Evolutionary conservation across 2,888 invertebrate genomes (phyloP), one percentile per base, ranked within the genome.

Genomic region (Argyra leucocephala): DNA sequence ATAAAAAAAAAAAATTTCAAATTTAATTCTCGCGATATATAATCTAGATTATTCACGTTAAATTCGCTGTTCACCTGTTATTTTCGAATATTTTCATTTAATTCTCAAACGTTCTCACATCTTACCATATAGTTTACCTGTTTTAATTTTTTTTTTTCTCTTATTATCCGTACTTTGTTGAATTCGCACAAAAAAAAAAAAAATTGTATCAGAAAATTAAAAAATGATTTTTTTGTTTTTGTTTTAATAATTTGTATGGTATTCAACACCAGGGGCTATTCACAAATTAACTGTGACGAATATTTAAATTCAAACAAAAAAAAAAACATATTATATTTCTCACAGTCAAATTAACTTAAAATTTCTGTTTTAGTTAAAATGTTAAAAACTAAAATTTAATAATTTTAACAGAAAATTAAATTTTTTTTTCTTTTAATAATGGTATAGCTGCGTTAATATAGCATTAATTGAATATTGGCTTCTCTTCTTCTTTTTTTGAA

Each of bases 41-140:
- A 48, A 48, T 48, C 48, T 48, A 18, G 48, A 48, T 48, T 48
- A 48, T 48, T 48, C 48, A 48, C 15, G 48, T 48, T 48, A 48
- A 48, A 48, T 48, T 48, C 48, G 18, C 18, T 48, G 18, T 48
- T 48, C 48, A 48, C 48, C 48, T 48, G 48, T 48, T 48, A 48
- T 48, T 48, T 48, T 15, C 12, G 31, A 48, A 48, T 15, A 18
- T 37, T 48, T 48, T 48, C 4, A 15, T 48, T 48, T 18, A 48
- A 48, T 48, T 48, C 18, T 48, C 48, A n/a, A 48, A 48, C 48
- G 48, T n/a, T n/a, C n/a, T 48, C 48, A 48, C 48, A 48, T 48
- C 48, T 18, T n/a, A 48, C 18, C 15, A 18, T 48, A 48, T 48
- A 48, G 48, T 18, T 15, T 48, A n/a, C 48, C 48, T 48, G 15